phyloP scores from a whole-genome alignment of 1,140 invertebrate species.

The Drosophila sucinea region DNA sequence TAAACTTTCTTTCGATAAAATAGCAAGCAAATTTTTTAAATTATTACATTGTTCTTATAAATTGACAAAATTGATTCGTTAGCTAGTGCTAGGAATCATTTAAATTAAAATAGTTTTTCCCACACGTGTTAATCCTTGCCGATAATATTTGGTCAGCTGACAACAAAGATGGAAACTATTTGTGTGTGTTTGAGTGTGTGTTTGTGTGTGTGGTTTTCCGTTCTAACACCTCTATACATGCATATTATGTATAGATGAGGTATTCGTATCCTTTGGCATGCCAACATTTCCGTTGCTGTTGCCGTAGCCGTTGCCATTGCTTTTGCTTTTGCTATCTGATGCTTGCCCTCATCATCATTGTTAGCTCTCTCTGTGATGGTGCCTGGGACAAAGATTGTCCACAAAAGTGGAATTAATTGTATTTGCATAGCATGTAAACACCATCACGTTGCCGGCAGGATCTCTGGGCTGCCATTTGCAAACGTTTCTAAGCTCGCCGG shows the following conservation, averaged over 20 bases:
- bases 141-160: slow-evolving; percentile 13
- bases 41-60: no score
- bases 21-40: no score
- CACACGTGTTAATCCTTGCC: background rate
- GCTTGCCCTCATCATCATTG: slow-evolving; percentile 17
- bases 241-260: background rate
- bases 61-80: no score
- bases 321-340: slow-evolving; percentile 46
- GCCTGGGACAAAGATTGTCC: slow-evolving; percentile 62
- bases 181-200: background rate
- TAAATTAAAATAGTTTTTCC: background rate
- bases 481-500: slow-evolving; percentile 38
- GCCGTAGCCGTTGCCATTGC: slow-evolving; percentile 10
- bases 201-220: background rate
- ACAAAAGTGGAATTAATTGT: slow-evolving; percentile 80
- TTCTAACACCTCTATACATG: background rate
- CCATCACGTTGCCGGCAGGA: slow-evolving; percentile 69
- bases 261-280: background rate
- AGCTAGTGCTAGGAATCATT: no score
- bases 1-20: no score
- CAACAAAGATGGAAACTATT: background rate
- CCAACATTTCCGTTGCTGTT: slow-evolving; percentile 18
- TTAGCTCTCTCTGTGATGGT: slow-evolving; percentile 17
- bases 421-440: slow-evolving; percentile 80
- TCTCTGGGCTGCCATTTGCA: slow-evolving; percentile 37